Evolutionary conservation across 2,797 vertebrate genomes (phyloP).

Genomic region (Cossypha caffra): DNA sequence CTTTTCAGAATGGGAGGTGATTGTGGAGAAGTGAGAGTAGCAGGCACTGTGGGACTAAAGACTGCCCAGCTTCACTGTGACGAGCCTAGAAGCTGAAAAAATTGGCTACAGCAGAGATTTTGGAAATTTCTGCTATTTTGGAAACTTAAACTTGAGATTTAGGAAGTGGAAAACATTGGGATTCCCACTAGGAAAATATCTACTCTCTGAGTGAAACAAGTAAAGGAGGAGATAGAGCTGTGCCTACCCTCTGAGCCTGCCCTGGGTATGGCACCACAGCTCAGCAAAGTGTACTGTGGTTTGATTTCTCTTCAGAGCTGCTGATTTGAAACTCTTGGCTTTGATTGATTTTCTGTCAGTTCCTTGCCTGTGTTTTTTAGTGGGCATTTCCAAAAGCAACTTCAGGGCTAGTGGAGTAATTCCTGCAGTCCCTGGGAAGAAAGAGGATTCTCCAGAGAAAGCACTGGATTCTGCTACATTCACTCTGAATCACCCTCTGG

Average conservation of each 20-base stretch:
- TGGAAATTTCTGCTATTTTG: background rate
- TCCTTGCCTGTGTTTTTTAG: background rate
- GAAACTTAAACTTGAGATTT: background rate
- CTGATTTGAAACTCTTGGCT: background rate
- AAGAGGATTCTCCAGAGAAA: background rate
- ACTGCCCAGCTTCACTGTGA: background rate
- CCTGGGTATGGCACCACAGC: fast-evolving
- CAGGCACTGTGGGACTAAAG: background rate
- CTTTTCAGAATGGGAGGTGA: background rate
- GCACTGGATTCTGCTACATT: background rate
- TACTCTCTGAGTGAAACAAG: background rate
- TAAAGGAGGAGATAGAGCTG: background rate
- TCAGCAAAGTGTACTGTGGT: background rate
- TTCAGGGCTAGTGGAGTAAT: background rate
- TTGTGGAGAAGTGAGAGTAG: background rate
- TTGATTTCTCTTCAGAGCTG: background rate
- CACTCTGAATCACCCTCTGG: background rate
- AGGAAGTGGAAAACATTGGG: background rate
- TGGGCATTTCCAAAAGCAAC: background rate
- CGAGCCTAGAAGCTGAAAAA: background rate
- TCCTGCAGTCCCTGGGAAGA: background rate
- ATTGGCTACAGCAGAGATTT: background rate
- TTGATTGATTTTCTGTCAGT: background rate
- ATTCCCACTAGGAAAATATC: background rate
- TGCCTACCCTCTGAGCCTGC: background rate